These are phyloP conservation scores for Hydrophis major DNA, from an alignment of 2,797 vertebrate species.

Conservation along the genomic window DNA sequence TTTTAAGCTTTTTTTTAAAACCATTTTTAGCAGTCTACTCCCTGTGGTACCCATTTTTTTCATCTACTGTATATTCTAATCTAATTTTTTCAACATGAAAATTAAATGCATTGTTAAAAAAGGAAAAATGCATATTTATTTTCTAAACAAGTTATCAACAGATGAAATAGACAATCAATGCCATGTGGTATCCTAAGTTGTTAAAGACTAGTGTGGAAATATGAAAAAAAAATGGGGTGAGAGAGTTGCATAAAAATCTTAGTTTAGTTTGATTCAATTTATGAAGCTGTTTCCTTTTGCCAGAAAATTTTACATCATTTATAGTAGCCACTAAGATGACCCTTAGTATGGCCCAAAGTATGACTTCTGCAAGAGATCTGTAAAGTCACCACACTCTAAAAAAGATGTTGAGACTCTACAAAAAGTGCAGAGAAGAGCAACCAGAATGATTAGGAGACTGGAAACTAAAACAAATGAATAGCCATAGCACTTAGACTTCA, in stretches of 20 bases:
- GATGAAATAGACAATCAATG: background rate
- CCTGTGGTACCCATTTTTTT: background rate
- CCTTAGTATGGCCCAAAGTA: background rate
- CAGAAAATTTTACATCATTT: background rate
- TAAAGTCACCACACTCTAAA: background rate
- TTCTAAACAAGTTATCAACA: background rate
- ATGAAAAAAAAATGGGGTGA: background rate
- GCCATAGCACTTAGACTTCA: too few relatives aligned
- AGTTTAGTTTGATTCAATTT: background rate
- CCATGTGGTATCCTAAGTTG: background rate
- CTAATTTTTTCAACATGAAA: background rate
- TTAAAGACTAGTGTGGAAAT: background rate
- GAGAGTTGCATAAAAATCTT: background rate
- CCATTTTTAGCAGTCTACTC: background rate
- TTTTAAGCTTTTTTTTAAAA: background rate
- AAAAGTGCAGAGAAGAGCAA: too few relatives aligned
- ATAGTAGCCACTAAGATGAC: background rate
- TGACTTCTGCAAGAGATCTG: background rate
- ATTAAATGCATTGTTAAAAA: background rate
- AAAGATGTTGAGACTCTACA: too few relatives aligned
- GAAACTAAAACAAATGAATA: too few relatives aligned
- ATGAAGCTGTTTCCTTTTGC: background rate
- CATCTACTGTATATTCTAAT: background rate
- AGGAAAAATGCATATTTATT: background rate
- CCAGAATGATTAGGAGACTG: too few relatives aligned